Conservation (phyloP, 2,797 vertebrate species). For the Cygnus olor region DNA sequence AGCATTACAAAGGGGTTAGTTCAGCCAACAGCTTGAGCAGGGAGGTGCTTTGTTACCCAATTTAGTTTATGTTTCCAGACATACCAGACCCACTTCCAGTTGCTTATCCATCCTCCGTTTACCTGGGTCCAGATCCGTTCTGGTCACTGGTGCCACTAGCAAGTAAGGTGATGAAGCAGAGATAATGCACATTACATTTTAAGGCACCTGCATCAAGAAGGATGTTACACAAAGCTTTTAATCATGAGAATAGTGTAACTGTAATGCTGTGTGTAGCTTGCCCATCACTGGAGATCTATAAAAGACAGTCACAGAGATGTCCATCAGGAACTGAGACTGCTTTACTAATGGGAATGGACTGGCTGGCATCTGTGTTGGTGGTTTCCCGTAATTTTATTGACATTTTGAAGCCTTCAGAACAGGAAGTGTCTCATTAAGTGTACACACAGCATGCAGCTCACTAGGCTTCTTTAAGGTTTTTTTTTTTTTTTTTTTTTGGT, state of each 20-base stretch:
- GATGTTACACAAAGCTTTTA: not conserved
- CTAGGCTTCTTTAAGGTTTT: not conserved
- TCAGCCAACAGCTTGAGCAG: not conserved
- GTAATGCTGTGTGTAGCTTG: not conserved
- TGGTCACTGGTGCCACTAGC: not conserved
- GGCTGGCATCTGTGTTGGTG: not conserved
- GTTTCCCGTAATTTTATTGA: not conserved
- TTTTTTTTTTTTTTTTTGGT: too few species aligned
- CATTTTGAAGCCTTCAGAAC: not conserved
- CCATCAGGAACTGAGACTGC: not conserved
- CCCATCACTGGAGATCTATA: not conserved
- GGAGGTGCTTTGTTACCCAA: not conserved
- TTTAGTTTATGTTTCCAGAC: not conserved
- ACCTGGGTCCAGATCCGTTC: not conserved
- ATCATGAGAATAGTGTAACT: not conserved
- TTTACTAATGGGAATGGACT: not conserved
- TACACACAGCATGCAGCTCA: not conserved
- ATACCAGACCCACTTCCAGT: not conserved
- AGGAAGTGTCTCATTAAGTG: not conserved
- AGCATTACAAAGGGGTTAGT: not conserved
- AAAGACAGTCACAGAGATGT: not conserved
- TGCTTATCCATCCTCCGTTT: not conserved
- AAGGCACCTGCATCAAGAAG: not conserved
- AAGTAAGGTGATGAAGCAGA: not conserved
- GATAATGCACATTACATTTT: not conserved